Evolutionary conservation across 2,797 vertebrate species (phyloP).

Genomic region (Anabas testudineus): DNA sequence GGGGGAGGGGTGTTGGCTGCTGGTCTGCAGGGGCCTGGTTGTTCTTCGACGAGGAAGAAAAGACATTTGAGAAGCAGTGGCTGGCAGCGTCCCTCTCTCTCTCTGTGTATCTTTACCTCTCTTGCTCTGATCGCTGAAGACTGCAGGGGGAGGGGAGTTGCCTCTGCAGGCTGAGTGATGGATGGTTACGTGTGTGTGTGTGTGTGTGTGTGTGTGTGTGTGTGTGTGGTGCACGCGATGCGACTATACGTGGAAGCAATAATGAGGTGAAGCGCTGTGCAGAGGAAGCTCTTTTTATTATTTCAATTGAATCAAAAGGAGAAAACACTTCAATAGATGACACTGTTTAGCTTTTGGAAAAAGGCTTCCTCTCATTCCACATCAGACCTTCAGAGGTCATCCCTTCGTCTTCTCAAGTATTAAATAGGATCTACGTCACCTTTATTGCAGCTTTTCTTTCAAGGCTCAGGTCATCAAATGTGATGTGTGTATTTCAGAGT

Average conservation of each 20-base stretch:
- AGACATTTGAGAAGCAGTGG: constrained; percentile 44
- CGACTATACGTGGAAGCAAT: constrained; percentile 5
- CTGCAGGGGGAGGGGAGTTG: constrained; percentile 71
- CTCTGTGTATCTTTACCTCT: constrained; percentile 31
- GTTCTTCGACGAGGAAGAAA: constrained; percentile 51
- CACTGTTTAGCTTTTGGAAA: background rate
- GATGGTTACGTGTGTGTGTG: constrained; percentile 41
- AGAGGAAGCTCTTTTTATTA: constrained; percentile 54
- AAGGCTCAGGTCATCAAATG: background rate
- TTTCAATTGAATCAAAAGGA: constrained; percentile 47
- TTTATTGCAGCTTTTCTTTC: background rate
- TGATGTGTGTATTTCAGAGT: background rate
- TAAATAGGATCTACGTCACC: background rate
- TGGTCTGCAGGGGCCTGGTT: constrained; percentile 65
- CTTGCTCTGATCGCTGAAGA: constrained; percentile 39
- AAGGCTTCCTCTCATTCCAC: background rate
- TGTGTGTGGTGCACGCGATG: background rate
- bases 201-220: constrained; percentile 6
- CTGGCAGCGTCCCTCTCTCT: constrained; percentile 30
- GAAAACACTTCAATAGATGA: constrained; percentile 8
- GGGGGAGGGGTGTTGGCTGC: constrained; percentile 62
- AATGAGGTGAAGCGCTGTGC: constrained; percentile 41
- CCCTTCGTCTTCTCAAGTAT: background rate
- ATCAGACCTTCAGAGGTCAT: constrained; percentile 28
- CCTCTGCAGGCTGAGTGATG: constrained; percentile 64